phyloP scores from a whole-genome alignment of 23 tunicate genomes.

The Halocynthia roretzi region DNA sequence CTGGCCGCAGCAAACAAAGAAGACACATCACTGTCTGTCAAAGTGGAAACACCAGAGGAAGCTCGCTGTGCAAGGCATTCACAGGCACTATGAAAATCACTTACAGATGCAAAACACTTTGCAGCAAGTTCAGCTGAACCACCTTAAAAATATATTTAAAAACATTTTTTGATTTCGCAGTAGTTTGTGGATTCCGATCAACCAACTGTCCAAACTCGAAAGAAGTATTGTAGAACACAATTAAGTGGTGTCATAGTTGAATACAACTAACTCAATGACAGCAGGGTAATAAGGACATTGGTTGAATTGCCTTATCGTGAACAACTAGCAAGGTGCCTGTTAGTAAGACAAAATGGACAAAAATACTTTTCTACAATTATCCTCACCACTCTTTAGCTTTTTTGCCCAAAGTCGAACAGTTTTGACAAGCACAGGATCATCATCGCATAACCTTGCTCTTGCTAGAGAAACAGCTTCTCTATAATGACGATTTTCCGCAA shows the following conservation, averaged over 20 bases:
- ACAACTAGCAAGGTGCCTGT: too few relatives aligned
- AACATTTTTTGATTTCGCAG: too few relatives aligned
- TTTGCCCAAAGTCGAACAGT: conserved; percentile 58
- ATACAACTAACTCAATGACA: too few relatives aligned
- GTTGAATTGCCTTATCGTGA: too few relatives aligned
- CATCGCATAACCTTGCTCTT: conserved; percentile 59
- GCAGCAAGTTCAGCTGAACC: conserved; percentile 76
- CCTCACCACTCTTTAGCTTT: conserved; percentile 51
- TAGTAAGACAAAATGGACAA: too few relatives aligned
- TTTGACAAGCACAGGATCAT: conserved; percentile 47
- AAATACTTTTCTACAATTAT: background rate
- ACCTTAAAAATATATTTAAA: conserved; percentile 12
- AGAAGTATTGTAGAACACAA: too few relatives aligned
- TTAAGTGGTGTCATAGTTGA: too few relatives aligned
- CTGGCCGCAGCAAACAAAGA: conserved; percentile 50
- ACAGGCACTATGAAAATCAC: conserved; percentile 41
- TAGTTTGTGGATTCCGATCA: too few relatives aligned
- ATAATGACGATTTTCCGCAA: conserved; percentile 46
- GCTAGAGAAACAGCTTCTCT: conserved; percentile 87
- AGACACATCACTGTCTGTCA: conserved; percentile 44
- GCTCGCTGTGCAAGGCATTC: conserved; percentile 45
- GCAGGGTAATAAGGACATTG: too few relatives aligned
- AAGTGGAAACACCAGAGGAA: conserved; percentile 20
- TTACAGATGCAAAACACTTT: conserved; percentile 76
- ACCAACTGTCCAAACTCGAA: too few relatives aligned